Base-by-base conservation (phyloP, 2,113 vertebrate species). In the Nyctereutes procyonoides region DNA sequence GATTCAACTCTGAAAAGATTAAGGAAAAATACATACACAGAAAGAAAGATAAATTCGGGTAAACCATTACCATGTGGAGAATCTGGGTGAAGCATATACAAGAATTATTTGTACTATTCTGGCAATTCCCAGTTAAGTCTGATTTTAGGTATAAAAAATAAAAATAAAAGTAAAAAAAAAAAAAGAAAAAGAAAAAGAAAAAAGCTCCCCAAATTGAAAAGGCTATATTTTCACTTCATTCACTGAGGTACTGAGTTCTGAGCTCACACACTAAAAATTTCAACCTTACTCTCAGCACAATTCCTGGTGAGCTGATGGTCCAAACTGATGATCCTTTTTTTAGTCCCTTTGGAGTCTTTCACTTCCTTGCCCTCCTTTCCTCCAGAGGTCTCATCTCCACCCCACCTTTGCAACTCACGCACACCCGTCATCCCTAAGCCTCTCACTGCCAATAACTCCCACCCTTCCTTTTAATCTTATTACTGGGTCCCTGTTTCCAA, bases 51-150 rank as follows among this genome's bases (percentile, higher is more conserved):
- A 89, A 90, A 81, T 28, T 58, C 77, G 2, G 35, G 28, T 28
- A 67, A 90, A 69, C 81, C 55, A 26, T 62, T 93, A 80, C 62
- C 12, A 90, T 48, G 13, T 76, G 14, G 43, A 91, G 62, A 86
- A 53, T 22, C 20, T 67, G 13, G 9, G 30, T 85, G 22, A 65
- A 65, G 56, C 3, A 2, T 62, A 62, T 69, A 73, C 65, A 48
- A 6, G 48, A 90, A 99, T 89, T 99, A 98, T 99, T 99, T 99
- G 97, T 99, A 99, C 99, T 99, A 99, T 98, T 99, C 99, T 99
- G 96, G 3, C 35, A 73, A 92, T 5, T 88, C 90, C 83, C 92
- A 63, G 28, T 69, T 95, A 92, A 84, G 16, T 90, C 53, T 90
- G 65, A 32, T 55, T 95, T 93, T 55, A 56, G 53, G 30, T 76